Conservation (phyloP, 2,888 invertebrate species). For the Nephrotoma appendiculata region DNA sequence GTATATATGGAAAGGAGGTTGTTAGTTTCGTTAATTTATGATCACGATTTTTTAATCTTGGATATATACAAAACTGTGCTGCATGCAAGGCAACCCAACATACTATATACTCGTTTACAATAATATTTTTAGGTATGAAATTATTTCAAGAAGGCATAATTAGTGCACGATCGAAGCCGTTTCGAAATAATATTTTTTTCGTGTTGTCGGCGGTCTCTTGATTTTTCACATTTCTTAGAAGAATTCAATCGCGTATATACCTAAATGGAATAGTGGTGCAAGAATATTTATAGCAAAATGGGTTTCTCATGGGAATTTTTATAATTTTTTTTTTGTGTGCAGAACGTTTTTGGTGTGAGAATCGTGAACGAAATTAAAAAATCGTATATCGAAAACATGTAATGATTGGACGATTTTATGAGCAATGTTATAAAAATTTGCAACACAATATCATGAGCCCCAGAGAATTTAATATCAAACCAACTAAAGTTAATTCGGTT, state of each 20-base stretch:
- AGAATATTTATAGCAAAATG: not conserved
- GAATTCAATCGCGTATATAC: not conserved
- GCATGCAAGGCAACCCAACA: not conserved
- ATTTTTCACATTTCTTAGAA: not conserved
- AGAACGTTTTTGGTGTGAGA: not conserved
- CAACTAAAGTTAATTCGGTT: too few species aligned
- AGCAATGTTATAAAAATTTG: too few species aligned
- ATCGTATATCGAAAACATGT: not conserved
- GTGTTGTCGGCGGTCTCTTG: not conserved
- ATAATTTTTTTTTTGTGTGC: not conserved
- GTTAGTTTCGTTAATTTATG: not conserved
- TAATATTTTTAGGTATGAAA: not conserved
- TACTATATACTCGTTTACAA: not conserved
- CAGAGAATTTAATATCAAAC: too few species aligned
- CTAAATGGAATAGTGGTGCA: not conserved
- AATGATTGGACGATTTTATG: too few species aligned
- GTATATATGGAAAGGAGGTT: not conserved
- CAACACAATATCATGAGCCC: too few species aligned
- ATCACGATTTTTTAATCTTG: not conserved
- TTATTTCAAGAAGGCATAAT: not conserved
- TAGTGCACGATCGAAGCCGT: not conserved
- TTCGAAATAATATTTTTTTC: not conserved
- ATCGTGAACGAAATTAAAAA: not conserved
- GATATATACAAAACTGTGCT: not conserved
- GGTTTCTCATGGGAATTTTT: not conserved